A percentile compares a stretch with the other conserved stretches of the same genome.
Evolutionary conservation across 2,888 invertebrate genomes (phyloP).

Genomic region (Orthosia gracilis): DNA sequence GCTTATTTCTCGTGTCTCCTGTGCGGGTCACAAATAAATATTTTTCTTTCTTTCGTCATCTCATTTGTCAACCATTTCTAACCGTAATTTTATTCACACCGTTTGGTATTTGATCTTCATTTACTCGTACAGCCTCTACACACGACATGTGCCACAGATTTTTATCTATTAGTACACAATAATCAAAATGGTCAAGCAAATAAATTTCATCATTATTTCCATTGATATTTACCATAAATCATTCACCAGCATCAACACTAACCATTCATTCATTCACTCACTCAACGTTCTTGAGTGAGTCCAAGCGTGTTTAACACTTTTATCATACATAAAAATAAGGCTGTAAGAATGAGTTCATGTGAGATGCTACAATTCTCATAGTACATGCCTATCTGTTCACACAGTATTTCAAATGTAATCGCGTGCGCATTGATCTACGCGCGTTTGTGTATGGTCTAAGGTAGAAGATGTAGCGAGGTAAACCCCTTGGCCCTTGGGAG

Average conservation of each 20-base stretch:
- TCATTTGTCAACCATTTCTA: too few relatives aligned
- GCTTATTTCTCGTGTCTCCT: too few relatives aligned
- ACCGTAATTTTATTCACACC: too few relatives aligned
- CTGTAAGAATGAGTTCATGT: slow-evolving; percentile 40
- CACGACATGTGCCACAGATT: too few relatives aligned
- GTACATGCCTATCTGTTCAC: slow-evolving; percentile 55
- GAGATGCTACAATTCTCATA: slow-evolving; percentile 50
- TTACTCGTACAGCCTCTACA: too few relatives aligned
- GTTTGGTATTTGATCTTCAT: too few relatives aligned
- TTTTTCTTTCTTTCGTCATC: too few relatives aligned
- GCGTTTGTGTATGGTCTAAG: slow-evolving; percentile 37
- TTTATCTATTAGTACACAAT: too few relatives aligned
- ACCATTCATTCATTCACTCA: not conserved
- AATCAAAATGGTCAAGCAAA: too few relatives aligned
- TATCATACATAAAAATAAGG: slow-evolving; percentile 15
- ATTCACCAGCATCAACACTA: not conserved
- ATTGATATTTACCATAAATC: not conserved
- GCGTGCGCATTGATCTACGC: slow-evolving; percentile 63
- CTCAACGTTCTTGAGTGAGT: not conserved
- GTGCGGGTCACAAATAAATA: too few relatives aligned
- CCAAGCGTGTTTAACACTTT: slow-evolving; percentile 16
- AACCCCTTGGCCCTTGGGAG: not conserved
- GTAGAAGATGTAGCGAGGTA: not conserved
- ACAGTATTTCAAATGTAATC: slow-evolving; percentile 61
- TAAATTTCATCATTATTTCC: not conserved